Percentiles rank a stretch among this genome's conserved stretches.
These are phyloP conservation scores for Choristoneura fumiferana DNA, from an alignment of 1,140 invertebrate genomes.

Conservation along the genomic window DNA sequence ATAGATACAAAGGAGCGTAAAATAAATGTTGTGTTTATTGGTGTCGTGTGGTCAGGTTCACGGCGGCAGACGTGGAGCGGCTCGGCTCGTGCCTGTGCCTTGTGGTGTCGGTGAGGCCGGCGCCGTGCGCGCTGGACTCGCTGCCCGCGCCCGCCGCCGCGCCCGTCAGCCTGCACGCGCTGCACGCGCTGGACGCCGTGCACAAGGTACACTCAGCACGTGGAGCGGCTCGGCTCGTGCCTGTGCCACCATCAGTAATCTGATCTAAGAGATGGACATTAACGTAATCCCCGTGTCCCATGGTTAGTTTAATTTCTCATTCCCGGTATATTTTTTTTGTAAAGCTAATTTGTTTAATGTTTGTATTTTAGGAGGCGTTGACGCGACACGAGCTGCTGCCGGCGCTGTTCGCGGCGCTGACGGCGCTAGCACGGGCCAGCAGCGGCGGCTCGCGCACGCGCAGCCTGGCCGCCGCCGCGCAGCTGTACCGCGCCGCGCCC, in stretches of 20 bases:
- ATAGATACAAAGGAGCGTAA: too few species aligned
- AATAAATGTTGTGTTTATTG: too few species aligned
- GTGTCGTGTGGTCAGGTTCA: conserved; percentile 82
- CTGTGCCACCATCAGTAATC: too few species aligned
- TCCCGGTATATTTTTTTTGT: too few species aligned
- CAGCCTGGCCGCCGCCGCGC: conserved; percentile 88
- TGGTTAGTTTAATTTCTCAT: too few species aligned
- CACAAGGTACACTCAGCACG: conserved; percentile 43
- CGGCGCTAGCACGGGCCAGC: conserved; percentile 68
- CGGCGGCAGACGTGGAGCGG: conserved; percentile 86
- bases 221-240: too few species aligned
- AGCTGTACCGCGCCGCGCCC: conserved; percentile 90
- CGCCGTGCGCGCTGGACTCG: conserved; percentile 89
- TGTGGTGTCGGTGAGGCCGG: conserved; percentile 86
- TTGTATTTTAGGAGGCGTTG: conserved; percentile 88
- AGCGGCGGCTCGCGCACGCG: conserved; percentile 67
- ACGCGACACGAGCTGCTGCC: conserved; percentile 81
- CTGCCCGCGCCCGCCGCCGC: conserved; percentile 88
- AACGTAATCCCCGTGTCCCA: too few species aligned
- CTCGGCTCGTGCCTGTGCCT: conserved; percentile 85
- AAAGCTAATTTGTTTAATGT: too few species aligned
- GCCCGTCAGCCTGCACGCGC: conserved; percentile 76
- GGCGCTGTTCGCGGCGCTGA: conserved; percentile 88
- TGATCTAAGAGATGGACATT: too few species aligned
- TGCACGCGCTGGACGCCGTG: conserved; percentile 61